Evolutionary conservation across 2,888 invertebrate genomes (phyloP).

Genomic region (Drosophila subsilvestris): DNA sequence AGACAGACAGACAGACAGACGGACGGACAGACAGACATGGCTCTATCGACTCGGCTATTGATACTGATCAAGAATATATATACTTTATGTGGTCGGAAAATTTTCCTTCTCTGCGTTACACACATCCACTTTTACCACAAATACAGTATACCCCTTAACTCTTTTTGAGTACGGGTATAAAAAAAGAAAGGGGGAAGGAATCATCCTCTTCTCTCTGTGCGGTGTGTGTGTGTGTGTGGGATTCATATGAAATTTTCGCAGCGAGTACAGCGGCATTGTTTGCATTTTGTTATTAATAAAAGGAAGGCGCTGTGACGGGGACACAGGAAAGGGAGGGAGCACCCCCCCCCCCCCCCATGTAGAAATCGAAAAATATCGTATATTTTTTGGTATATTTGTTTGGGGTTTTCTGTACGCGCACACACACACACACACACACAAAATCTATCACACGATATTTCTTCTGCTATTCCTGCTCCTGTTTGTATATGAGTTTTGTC

Average conservation of each 20-base stretch:
- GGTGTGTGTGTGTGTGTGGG: not conserved
- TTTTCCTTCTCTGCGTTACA: no score
- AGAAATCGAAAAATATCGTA: not conserved
- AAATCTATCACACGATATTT: not conserved
- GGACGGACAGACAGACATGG: no score
- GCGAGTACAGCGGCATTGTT: conserved; percentile 52
- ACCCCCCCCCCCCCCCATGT: no score
- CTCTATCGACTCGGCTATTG: no score
- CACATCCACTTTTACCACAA: no score
- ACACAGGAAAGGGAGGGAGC: conserved; percentile 29
- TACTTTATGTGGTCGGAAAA: no score
- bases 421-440: not conserved
- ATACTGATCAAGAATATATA: no score
- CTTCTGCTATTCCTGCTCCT: not conserved
- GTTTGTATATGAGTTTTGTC: not conserved
- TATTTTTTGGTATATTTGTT: not conserved
- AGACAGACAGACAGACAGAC: no score
- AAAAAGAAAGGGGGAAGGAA: no score
- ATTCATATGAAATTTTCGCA: conserved; percentile 27
- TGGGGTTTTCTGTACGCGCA: not conserved
- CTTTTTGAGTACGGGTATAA: no score
- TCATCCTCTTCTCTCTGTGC: not conserved
- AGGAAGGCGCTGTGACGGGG: conserved; percentile 35
- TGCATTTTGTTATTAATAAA: conserved; percentile 76
- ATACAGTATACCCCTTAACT: no score